These are phyloP conservation scores for Alligator sinensis DNA, from an alignment of 2,113 vertebrate genomes.

Conservation along the genomic window DNA sequence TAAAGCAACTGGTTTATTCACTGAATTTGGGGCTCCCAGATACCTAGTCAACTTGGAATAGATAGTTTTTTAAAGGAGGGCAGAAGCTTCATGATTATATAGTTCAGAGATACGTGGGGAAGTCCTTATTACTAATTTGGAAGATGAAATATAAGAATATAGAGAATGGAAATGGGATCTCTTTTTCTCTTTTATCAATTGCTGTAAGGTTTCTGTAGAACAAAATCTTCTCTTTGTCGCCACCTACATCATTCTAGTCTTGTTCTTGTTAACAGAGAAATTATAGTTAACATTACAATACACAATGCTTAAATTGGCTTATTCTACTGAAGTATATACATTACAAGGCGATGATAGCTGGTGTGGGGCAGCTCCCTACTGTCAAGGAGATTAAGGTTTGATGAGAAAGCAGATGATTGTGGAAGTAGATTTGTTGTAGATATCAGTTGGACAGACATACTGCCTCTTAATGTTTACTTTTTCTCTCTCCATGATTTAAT, in stretches of 20 bases:
- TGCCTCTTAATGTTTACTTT: background rate
- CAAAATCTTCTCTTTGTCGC: fast-evolving
- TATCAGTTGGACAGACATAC: background rate
- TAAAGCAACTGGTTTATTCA: background rate
- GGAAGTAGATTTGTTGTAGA: background rate
- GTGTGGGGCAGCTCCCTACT: background rate
- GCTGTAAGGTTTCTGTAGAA: background rate
- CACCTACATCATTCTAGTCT: background rate
- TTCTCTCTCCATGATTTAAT: background rate
- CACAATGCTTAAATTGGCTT: fast-evolving
- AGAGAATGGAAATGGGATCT: background rate
- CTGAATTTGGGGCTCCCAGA: background rate
- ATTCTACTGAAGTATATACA: background rate
- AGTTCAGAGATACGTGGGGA: too few relatives aligned
- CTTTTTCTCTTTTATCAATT: background rate
- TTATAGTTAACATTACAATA: background rate
- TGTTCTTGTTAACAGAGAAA: background rate
- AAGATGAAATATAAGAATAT: background rate
- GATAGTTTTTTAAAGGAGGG: too few relatives aligned
- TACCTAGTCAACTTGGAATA: background rate
- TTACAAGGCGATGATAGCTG: background rate
- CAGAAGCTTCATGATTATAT: too few relatives aligned
- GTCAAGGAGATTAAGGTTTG: background rate
- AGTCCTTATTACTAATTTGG: background rate
- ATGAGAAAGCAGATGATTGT: background rate